These are phyloP conservation scores for Anguilla pacifica DNA, from an alignment of 2,797 vertebrate species.

Conservation along the genomic window DNA sequence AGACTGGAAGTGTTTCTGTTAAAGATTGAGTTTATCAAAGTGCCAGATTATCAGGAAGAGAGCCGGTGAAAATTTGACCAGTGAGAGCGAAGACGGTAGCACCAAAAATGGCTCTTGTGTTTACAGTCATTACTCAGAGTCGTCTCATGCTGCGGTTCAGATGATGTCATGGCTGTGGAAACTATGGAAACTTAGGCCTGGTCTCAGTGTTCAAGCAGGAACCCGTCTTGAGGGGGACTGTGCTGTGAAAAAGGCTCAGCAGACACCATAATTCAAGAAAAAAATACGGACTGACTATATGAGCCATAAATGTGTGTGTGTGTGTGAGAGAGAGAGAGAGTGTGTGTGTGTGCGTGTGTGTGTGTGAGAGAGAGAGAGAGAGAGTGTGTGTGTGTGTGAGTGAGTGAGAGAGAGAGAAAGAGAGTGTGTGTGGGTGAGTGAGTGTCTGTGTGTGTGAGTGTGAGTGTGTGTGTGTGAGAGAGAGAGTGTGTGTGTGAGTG, in stretches of 20 bases:
- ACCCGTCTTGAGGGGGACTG: not conserved
- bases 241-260: not conserved
- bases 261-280: not conserved
- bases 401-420: too few species aligned
- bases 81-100: not conserved
- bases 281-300: not conserved
- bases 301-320: not conserved
- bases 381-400: too few species aligned
- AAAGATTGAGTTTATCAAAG: not conserved
- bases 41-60: not conserved
- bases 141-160: not conserved
- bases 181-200: not conserved
- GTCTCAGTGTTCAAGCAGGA: not conserved
- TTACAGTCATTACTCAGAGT: not conserved
- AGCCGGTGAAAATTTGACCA: not conserved
- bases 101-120: not conserved
- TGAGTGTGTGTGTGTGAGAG: too few species aligned
- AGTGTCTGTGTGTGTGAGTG: too few species aligned
- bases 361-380: too few species aligned
- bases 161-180: conserved; percentile 11
- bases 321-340: not conserved
- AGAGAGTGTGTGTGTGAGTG: too few species aligned
- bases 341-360: too few species aligned
- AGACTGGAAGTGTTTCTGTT: not conserved
- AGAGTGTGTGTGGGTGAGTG: too few species aligned